Conservation (phyloP, 2,888 invertebrate species). For the Holacanthella duospinosa region DNA sequence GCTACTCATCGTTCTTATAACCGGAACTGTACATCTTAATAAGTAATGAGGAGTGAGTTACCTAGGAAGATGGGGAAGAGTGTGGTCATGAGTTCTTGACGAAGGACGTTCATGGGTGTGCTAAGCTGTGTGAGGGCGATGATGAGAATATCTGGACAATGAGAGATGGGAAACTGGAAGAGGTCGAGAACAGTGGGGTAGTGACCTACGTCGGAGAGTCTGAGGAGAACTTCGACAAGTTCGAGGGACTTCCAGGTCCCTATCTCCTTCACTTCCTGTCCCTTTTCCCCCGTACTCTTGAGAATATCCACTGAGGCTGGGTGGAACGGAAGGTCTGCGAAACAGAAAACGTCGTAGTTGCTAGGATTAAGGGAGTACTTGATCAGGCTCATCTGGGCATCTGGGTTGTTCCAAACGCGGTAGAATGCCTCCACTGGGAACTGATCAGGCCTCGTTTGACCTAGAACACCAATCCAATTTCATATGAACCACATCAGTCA, state of each 20-base stretch:
- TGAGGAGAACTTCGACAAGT: conserved; percentile 75
- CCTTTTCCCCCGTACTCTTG: conserved; percentile 73
- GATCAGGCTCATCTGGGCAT: conserved; percentile 80
- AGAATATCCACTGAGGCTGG: conserved; percentile 76
- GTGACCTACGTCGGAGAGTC: conserved; percentile 76
- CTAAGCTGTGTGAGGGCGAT: conserved; percentile 78
- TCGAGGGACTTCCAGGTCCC: conserved; percentile 88
- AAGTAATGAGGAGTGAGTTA: no score
- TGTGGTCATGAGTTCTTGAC: conserved; percentile 76
- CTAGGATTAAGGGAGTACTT: conserved; percentile 63
- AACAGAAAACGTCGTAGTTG: conserved; percentile 84
- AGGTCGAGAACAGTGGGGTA: conserved; percentile 73
- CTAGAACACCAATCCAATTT: no score
- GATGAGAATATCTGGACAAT: conserved; percentile 88
- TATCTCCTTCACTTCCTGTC: conserved; percentile 77
- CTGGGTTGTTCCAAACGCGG: conserved; percentile 83
- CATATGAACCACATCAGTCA: no score
- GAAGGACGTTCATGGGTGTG: conserved; percentile 62
- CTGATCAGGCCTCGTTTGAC: conserved; percentile 55
- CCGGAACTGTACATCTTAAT: no score
- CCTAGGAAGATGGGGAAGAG: conserved; percentile 83
- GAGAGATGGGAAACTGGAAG: conserved; percentile 80
- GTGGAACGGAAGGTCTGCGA: conserved; percentile 82
- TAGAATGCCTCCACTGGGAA: conserved; percentile 85
- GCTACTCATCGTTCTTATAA: no score